A percentile compares a stretch with the other conserved stretches of the same genome.
phyloP scores from a whole-genome alignment of 2,797 vertebrate genomes.

The Ctenosaura bakeri region DNA sequence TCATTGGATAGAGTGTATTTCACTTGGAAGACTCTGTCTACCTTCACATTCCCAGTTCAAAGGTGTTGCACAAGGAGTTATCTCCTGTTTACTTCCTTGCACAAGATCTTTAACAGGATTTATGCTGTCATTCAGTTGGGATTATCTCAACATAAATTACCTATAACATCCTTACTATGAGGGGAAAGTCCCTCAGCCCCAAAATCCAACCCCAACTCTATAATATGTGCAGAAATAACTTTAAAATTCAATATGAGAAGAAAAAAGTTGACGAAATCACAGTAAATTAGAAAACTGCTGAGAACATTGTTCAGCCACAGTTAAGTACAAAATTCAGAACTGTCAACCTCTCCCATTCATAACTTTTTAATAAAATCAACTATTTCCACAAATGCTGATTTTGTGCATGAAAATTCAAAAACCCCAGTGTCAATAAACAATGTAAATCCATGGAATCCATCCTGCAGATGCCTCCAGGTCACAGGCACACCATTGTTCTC shows the following conservation, averaged over 20 bases:
- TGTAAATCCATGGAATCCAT: conserved; percentile 86
- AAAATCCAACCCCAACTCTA: background rate
- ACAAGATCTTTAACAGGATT: too few relatives aligned
- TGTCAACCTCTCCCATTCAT: conserved; percentile 28
- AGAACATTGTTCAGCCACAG: background rate
- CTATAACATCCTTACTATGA: too few relatives aligned
- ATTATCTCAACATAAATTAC: too few relatives aligned
- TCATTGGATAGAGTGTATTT: too few relatives aligned
- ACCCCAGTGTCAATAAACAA: conserved; percentile 61
- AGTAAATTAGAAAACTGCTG: background rate
- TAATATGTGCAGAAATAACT: background rate
- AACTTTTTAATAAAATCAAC: conserved; percentile 80
- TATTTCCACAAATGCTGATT: conserved; percentile 71
- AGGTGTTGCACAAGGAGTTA: too few relatives aligned
- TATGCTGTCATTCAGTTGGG: too few relatives aligned
- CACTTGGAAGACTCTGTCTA: too few relatives aligned
- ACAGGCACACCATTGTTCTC: conserved; percentile 79
- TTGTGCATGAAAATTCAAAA: conserved; percentile 72
- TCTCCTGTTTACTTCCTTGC: too few relatives aligned
- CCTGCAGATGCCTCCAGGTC: conserved; percentile 84
- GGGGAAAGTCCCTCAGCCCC: background rate
- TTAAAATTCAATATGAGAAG: background rate
- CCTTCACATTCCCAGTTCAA: too few relatives aligned
- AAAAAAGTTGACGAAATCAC: background rate
- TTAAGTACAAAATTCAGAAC: background rate